A percentile compares a stretch with the other conserved stretches of the same genome.
Conservation (phyloP, 2,888 invertebrate species). For the Hemistola chrysoprasaria region DNA sequence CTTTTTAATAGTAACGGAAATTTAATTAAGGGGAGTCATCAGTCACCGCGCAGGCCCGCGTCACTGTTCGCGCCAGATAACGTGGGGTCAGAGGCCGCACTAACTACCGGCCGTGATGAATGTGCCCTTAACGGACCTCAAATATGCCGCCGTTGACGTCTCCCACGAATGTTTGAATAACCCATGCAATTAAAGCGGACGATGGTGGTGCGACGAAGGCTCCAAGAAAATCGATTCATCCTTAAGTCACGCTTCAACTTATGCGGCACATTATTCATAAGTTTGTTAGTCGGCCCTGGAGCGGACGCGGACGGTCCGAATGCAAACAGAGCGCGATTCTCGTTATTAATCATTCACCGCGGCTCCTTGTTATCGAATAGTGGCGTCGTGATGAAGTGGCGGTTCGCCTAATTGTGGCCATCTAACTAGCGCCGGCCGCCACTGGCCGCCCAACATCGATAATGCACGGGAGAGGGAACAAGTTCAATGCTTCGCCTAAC, state of each 20-base stretch:
- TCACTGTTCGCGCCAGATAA: slow-evolving; percentile 75
- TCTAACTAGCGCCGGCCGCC: slow-evolving; percentile 59
- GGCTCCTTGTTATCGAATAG: slow-evolving; percentile 67
- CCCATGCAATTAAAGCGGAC: slow-evolving; percentile 62
- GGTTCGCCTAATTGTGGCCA: slow-evolving; percentile 69
- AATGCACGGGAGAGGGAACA: slow-evolving; percentile 41
- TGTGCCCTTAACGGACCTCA: slow-evolving; percentile 75
- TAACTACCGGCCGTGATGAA: slow-evolving; percentile 66
- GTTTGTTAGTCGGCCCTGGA: slow-evolving; percentile 58
- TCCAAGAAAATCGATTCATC: slow-evolving; percentile 62
- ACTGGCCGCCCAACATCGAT: slow-evolving; percentile 49
- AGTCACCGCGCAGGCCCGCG: slow-evolving; percentile 68
- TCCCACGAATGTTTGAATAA: slow-evolving; percentile 65
- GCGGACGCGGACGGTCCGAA: slow-evolving; percentile 60
- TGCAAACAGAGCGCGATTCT: slow-evolving; percentile 69
- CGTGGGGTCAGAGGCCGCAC: slow-evolving; percentile 74
- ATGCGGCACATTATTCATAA: slow-evolving; percentile 73
- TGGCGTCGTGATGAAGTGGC: slow-evolving; percentile 67
- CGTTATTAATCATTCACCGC: slow-evolving; percentile 72
- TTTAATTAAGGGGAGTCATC: slow-evolving; percentile 79
- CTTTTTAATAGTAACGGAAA: slow-evolving; percentile 58
- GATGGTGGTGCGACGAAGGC: slow-evolving; percentile 40
- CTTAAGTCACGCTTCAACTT: slow-evolving; percentile 52
- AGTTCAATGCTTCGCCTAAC: no score
- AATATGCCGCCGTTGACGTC: slow-evolving; percentile 69